Evolutionary conservation across 2,113 vertebrate genomes (phyloP).

Genomic region (Ranitomeya imitator): DNA sequence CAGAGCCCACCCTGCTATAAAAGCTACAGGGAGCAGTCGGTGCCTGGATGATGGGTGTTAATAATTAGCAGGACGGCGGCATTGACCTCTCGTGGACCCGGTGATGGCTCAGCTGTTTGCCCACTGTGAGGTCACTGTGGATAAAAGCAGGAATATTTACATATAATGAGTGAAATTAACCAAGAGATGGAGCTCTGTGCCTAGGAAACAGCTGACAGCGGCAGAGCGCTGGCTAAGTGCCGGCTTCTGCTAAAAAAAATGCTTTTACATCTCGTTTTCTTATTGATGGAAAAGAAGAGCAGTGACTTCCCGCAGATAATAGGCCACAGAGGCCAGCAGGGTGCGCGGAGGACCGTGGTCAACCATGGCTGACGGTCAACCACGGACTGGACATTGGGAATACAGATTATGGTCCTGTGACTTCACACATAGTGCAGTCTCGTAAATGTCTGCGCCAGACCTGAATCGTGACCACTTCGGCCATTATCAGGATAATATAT

Average conservation of each 20-base stretch:
- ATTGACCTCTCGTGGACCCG: neutral
- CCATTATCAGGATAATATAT: neutral
- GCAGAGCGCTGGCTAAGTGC: neutral
- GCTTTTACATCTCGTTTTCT: neutral
- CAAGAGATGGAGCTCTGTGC: conserved; percentile 49
- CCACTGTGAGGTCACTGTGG: neutral
- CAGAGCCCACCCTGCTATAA: too few relatives aligned
- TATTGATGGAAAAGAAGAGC: neutral
- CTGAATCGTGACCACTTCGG: neutral
- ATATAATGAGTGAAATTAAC: conserved; percentile 1
- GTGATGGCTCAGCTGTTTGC: neutral
- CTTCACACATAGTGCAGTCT: neutral
- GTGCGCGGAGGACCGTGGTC: neutral
- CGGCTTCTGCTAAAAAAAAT: neutral
- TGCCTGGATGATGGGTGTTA: neutral
- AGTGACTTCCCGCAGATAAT: neutral
- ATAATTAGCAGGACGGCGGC: conserved; percentile 14
- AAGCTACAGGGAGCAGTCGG: neutral
- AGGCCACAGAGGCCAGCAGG: neutral
- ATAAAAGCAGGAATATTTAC: neutral
- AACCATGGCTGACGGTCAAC: neutral
- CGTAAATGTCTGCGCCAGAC: neutral
- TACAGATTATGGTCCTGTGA: neutral
- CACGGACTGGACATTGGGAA: neutral
- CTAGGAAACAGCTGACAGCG: neutral